Evolutionary conservation across 2,113 vertebrate genomes (phyloP), one percentile per base, ranked within the genome.

Genomic region (Chloropsis cyanopogon): DNA sequence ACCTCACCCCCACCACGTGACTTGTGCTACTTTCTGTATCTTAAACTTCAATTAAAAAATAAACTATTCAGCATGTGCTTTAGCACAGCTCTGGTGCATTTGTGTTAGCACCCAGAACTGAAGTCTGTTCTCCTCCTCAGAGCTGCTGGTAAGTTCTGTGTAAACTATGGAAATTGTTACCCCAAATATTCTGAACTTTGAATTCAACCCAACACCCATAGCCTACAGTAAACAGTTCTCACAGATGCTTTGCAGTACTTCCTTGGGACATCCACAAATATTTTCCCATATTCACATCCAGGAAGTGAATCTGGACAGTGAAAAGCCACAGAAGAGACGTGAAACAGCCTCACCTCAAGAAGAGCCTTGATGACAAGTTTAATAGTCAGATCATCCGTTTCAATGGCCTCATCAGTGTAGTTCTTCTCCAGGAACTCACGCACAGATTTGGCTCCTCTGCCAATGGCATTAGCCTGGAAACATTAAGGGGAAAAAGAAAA

Each of bases 391-490:
- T 98, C 98, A 18, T 99, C 98, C 0, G 98, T 98, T 79, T 98
- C 98, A 14, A 98, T 98, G 82, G 98, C 98, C 82, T 99, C 98
- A 4, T 99, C 98, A 0, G 98, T 98, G 15, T 98, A 99, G 83
- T 98, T 98, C 69, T 99, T 99, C 96, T 99, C 98, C 88, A 99
- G 96, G 92, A 99, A 99, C 68, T 99, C 98, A 5, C 98, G 98
- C 61, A 99, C 98, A 0, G 98, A 98, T 94, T 99, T 99, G 80
- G 98, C 98, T 22, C 98, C 98, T 91, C 98, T 98, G 81, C 98
- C 98, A 46, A 99, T 99, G 35, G 98, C 98, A 21, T 99, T 99
- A 54, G 98, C 98, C 98, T 99, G 56, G 28, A 72, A 90, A 25
- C 20, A 12, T 23, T 3, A 10, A 25, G 28, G n/a, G 19, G 7